Conservation (phyloP, 2,113 vertebrate genomes). For the Corythoichthys haematopterus region DNA sequence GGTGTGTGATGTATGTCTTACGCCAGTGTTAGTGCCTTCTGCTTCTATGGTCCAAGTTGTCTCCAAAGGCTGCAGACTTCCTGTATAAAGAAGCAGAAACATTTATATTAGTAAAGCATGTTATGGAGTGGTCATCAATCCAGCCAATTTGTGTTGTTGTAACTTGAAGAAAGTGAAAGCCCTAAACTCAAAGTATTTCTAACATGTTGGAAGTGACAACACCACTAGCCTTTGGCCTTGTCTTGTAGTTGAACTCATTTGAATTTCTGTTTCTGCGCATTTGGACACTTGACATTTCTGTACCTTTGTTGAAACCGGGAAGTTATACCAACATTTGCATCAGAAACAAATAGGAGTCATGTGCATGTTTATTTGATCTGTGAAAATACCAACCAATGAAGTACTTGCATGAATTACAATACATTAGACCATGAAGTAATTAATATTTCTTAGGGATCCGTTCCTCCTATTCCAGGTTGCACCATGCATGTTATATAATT, state of each 20-base stretch:
- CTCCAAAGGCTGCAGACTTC: constrained; percentile 37
- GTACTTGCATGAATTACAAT: not conserved
- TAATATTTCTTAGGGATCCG: constrained; percentile 7
- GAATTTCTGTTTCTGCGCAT: not conserved
- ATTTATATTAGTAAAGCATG: not conserved
- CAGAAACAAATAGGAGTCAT: not conserved
- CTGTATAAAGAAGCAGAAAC: constrained; percentile 40
- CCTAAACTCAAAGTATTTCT: not conserved
- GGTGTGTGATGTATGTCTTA: constrained; percentile 21
- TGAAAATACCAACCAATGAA: not conserved
- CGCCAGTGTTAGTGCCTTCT: constrained; percentile 39
- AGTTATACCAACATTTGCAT: not conserved
- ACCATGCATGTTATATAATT: constrained; percentile 42
- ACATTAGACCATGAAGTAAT: not conserved
- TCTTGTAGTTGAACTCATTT: not conserved
- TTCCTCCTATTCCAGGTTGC: not conserved
- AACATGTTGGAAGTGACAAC: not conserved
- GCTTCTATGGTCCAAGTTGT: constrained; percentile 40
- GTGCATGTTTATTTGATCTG: not conserved
- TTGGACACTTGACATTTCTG: not conserved
- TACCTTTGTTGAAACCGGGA: not conserved
- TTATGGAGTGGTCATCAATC: not conserved
- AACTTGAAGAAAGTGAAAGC: not conserved
- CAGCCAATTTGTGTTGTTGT: not conserved
- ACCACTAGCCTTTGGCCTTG: not conserved